Conservation (phyloP, 2,888 invertebrate species). For the Copidosoma aretas region DNA sequence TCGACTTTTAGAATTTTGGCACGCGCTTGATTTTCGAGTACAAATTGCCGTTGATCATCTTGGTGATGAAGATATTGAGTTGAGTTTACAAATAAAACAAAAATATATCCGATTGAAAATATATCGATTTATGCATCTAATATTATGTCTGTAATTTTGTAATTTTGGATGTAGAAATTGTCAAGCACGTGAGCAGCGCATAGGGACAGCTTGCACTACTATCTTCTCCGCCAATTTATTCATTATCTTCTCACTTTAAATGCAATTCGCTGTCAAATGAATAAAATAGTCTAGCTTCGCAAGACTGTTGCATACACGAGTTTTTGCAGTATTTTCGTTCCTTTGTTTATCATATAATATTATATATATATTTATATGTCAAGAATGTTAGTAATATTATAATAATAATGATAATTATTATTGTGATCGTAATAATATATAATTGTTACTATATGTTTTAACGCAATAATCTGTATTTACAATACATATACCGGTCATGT, state of each 20-base stretch:
- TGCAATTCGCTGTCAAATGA: constrained; percentile 30
- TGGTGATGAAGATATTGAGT: background rate
- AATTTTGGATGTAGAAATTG: background rate
- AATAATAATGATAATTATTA: constrained; percentile 32
- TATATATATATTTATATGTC: no score
- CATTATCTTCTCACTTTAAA: constrained; percentile 12
- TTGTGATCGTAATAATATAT: constrained; percentile 33
- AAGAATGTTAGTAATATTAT: constrained; percentile 15
- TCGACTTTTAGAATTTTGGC: constrained; percentile 24
- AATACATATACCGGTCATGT: constrained; percentile 26
- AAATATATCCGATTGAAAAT: background rate
- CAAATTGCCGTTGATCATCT: background rate
- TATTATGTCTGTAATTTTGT: background rate
- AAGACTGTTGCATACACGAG: constrained; percentile 14
- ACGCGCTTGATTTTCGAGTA: constrained; percentile 23
- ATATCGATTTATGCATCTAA: background rate
- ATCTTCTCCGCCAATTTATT: no score
- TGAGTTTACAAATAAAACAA: background rate
- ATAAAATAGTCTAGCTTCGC: constrained; percentile 32
- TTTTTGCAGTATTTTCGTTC: no score
- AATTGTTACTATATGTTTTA: constrained; percentile 34
- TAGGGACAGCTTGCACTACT: no score
- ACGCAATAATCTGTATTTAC: constrained; percentile 38
- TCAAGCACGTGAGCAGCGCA: constrained; percentile 9
- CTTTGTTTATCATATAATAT: constrained; percentile 1